Base-by-base conservation (phyloP, 1,140 invertebrate genomes). In the Thalassaphorura encarpata region DNA sequence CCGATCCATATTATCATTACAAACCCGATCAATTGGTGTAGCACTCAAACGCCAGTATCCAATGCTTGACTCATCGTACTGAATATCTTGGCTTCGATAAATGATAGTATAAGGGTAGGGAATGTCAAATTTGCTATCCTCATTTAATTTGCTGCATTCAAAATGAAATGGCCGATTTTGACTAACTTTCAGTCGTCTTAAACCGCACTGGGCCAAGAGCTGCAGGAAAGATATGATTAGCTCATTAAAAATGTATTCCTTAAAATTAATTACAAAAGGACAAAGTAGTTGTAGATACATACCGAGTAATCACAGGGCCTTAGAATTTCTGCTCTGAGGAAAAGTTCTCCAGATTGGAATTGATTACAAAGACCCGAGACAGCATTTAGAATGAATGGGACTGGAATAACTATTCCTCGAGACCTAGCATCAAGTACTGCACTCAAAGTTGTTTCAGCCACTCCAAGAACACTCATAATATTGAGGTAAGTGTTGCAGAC, bases 281-380 rank as follows among this genome's bases (percentile, higher is more conserved):
- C 16, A 11, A 19, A 11, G n/a, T n/a, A n/a, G n/a, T n/a, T n/a
- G n/a, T n/a, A 24, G 23, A 23, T 24, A 6, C 43, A n/a, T 40
- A 46, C 54, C 27, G 49, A 50, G 33, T 29, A 43, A 24, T 58
- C 51, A 29, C 42, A 18, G 16, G 29, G 50, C 11, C 40, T 43
- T 26, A 58, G 41, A 15, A 58, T 33, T 53, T 58, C 56, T n/a
- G 41, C 56, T 28, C 56, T 28, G 3, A 58, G 36, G 36, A 52
- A 58, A 19, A 51, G 6, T 36, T 51, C 48, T 18, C 48, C 48
- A 8, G 48, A 18, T 36, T 51, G 18, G 16, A 29, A 33, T 19
- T 33, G 29, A 21, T 21, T 19, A 29, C 48, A 51, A 16, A 51
- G 48, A 27, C 48, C 48, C 6, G 48, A 8, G 6, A 51, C 28